Base-by-base conservation (phyloP, 53 echinoderm and acorn worm genomes). In the Stichopus horrens region DNA sequence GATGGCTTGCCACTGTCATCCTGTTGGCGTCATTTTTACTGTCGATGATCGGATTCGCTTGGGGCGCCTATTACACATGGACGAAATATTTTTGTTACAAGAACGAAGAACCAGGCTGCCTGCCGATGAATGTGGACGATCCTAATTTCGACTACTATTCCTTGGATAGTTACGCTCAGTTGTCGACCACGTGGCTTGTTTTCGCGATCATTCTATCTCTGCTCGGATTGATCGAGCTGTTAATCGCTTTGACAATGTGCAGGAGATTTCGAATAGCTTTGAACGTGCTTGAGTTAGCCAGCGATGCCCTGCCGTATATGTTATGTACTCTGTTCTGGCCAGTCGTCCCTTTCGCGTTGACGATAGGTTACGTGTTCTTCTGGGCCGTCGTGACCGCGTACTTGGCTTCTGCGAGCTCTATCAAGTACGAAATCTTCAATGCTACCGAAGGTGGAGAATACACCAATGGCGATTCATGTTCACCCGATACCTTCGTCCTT, bases 51-150 rank as follows among this genome's bases (percentile, higher is more conserved):
- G 76, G 68, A 8, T 89, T 94, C 52, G 91, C 80, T 3, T 95
- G 90, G 74, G 97, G 95, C 7, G 92, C 91, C 76, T 97, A 97
- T 91, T 97, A 90, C 74, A 92, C 92, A 76, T 97, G 91, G 86
- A 86, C 88, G 21, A 79, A 91, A 21, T 95, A 92, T 86, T 53
- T 91, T 51, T 92, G 92, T 52, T 95, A 91, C 79, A 65, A 63
- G 5, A 89, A 88, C 23, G 76, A 78, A 9, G 83, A 89, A 13
- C n/a, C 58, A 9, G 86, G 9, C 3, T 94, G 94, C 56, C 78
- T 76, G 21, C 87, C 92, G 16, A 73, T 56, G 56, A 79, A 91
- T 55, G 21, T 88, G 8, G 82, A 66, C 54, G 94, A 94, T 73
- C 83, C 93, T 9, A 80, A 77, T 37, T 90, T 90, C 63, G 90